Evolutionary conservation across 2,113 vertebrate species (phyloP).

Genomic region (Gymnorhina tibicen): DNA sequence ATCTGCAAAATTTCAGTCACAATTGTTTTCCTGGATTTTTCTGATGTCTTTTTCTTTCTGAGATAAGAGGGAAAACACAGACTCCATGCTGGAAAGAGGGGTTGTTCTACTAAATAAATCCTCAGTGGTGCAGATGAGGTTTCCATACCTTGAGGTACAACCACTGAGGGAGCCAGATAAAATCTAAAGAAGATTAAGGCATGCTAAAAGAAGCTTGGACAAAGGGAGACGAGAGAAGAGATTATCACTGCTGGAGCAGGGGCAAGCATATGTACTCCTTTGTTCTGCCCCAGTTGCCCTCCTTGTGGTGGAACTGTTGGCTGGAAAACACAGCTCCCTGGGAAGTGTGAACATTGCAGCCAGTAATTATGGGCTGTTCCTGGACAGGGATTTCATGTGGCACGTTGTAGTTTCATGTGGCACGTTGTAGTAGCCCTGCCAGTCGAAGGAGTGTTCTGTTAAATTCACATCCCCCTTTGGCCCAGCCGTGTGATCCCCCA

Average conservation of each 20-base stretch:
- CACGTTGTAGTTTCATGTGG: accelerated
- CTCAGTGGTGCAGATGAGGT: background rate
- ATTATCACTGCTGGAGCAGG: background rate
- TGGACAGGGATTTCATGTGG: background rate
- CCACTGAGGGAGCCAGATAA: background rate
- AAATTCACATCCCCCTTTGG: background rate
- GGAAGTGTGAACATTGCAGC: background rate
- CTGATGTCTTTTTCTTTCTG: background rate
- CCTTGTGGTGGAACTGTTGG: background rate
- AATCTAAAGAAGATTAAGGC: background rate
- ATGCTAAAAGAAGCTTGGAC: background rate
- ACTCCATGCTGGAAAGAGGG: background rate
- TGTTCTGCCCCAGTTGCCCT: background rate
- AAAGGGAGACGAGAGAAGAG: background rate
- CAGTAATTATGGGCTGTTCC: background rate
- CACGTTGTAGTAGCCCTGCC: accelerated
- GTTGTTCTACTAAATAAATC: background rate
- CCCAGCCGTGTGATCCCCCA: background rate
- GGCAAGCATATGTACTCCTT: background rate
- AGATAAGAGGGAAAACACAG: background rate
- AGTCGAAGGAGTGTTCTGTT: background rate
- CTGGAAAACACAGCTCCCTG: background rate
- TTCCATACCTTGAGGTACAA: background rate
- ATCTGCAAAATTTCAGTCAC: background rate
- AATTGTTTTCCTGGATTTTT: background rate